Conservation (phyloP, 2,888 invertebrate species). For the Eristalis arbustorum region DNA sequence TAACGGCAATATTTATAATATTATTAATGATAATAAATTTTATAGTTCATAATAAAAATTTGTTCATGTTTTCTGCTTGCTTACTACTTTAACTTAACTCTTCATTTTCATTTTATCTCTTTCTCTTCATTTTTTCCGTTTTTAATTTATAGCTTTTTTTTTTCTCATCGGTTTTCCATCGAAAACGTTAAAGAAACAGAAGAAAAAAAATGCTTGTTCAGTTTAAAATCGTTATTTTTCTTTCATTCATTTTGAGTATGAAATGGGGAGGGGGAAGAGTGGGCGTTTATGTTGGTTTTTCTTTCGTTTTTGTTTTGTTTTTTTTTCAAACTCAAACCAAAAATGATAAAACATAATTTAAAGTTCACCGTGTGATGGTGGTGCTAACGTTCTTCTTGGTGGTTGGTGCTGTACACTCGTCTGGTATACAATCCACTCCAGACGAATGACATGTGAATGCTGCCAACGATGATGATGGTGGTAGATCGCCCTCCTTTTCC, state of each 20-base stretch:
- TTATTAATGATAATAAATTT: conserved; percentile 67
- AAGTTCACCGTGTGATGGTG: conserved; percentile 65
- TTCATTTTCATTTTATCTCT: conserved; percentile 3
- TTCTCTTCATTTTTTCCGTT: conserved; percentile 19
- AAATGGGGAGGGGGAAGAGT: not conserved
- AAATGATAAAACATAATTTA: conserved; percentile 29
- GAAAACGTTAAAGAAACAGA: not conserved
- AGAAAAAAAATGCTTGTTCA: not conserved
- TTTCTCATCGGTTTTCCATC: not conserved
- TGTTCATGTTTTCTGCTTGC: conserved; percentile 33
- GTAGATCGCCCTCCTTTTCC: conserved; percentile 1
- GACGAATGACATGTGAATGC: conserved; percentile 49
- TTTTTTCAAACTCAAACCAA: conserved; percentile 9
- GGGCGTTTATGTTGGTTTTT: not conserved
- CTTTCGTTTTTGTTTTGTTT: not conserved
- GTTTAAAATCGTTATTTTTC: conserved; percentile 7
- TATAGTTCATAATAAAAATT: conserved; percentile 64
- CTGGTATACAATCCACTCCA: conserved; percentile 2
- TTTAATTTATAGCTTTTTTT: not conserved
- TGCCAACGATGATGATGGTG: conserved; percentile 41
- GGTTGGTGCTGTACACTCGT: not conserved
- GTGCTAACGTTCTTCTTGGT: not conserved
- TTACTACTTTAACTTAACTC: not conserved
- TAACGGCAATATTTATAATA: conserved; percentile 63
- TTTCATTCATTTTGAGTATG: conserved; percentile 9